Evolutionary conservation across 23 tunicate genomes (phyloP).

Genomic region (Ciona savignyi): DNA sequence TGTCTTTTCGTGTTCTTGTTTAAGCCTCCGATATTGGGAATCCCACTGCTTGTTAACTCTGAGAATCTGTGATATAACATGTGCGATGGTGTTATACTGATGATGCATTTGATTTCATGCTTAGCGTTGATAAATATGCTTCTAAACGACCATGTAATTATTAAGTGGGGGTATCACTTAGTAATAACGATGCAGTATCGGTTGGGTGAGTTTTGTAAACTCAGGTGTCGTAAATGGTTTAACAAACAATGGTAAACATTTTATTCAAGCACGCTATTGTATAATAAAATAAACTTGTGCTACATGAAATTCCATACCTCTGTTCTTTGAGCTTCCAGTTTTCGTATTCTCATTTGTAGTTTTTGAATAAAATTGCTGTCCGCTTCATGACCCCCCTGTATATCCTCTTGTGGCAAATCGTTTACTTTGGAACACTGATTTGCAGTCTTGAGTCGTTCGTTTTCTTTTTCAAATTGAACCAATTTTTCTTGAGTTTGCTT

Average conservation of each 20-base stretch:
- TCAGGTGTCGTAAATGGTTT: no score
- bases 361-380: conserved; percentile 7
- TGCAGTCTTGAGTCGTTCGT: conserved; percentile 7
- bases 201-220: no score
- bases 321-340: conserved; percentile 54
- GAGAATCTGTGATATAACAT: not conserved
- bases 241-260: no score
- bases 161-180: no score
- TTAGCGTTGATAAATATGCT: no score
- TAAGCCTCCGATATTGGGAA: conserved; percentile 38
- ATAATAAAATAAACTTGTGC: no score
- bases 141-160: no score
- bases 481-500: not conserved
- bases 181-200: no score
- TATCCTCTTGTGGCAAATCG: not conserved
- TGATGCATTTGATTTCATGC: no score
- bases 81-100: no score
- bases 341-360: conserved; percentile 43
- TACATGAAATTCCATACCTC: no score
- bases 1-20: conserved; percentile 19
- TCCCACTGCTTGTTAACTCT: conserved; percentile 56
- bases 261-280: no score
- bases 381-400: not conserved
- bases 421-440: not conserved
- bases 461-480: conserved; percentile 10